Evolutionary conservation across 2,888 invertebrate genomes (phyloP).

Genomic region (Parasteatoda lunata): DNA sequence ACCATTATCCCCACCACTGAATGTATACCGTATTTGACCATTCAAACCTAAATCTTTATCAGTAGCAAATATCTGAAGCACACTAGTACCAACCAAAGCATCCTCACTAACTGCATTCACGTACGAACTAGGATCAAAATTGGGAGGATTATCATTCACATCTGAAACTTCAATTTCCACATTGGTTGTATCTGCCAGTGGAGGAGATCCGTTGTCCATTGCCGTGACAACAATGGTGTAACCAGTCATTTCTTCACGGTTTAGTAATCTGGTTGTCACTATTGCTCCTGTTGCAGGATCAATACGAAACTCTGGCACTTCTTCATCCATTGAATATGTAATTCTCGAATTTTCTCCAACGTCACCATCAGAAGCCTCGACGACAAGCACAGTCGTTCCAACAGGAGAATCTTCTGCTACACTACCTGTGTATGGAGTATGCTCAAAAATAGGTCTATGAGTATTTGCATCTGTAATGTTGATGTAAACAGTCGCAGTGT

Average conservation of each 20-base stretch:
- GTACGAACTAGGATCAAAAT: slow-evolving; percentile 78
- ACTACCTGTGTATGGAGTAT: slow-evolving; percentile 91
- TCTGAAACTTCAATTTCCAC: slow-evolving; percentile 96
- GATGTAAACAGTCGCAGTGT: slow-evolving; percentile 91
- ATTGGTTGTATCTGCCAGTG: slow-evolving; percentile 93
- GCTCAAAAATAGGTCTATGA: slow-evolving; percentile 92
- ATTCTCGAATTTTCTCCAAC: slow-evolving; percentile 91
- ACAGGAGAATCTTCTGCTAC: slow-evolving; percentile 93
- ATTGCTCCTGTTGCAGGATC: slow-evolving; percentile 95
- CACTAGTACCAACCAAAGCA: slow-evolving; percentile 83
- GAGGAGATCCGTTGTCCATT: slow-evolving; percentile 91
- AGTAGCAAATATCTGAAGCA: slow-evolving; percentile 78
- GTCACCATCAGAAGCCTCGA: slow-evolving; percentile 94
- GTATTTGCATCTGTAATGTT: slow-evolving; percentile 94
- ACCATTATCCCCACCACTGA: slow-evolving; percentile 76
- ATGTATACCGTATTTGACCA: slow-evolving; percentile 81
- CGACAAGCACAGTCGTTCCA: slow-evolving; percentile 92
- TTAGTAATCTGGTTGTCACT: slow-evolving; percentile 86
- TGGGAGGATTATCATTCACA: slow-evolving; percentile 95
- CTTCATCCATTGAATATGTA: slow-evolving; percentile 76
- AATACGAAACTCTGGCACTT: slow-evolving; percentile 83
- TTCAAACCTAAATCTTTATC: slow-evolving; percentile 91
- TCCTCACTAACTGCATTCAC: slow-evolving; percentile 90
- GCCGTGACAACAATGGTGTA: slow-evolving; percentile 94
- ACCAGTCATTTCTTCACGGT: slow-evolving; percentile 85